Percentiles rank a stretch among this genome's conserved stretches.
These are phyloP conservation scores for Holothuria scabra DNA, from an alignment of 53 echinoderm and acorn worm genomes.

Conservation along the genomic window DNA sequence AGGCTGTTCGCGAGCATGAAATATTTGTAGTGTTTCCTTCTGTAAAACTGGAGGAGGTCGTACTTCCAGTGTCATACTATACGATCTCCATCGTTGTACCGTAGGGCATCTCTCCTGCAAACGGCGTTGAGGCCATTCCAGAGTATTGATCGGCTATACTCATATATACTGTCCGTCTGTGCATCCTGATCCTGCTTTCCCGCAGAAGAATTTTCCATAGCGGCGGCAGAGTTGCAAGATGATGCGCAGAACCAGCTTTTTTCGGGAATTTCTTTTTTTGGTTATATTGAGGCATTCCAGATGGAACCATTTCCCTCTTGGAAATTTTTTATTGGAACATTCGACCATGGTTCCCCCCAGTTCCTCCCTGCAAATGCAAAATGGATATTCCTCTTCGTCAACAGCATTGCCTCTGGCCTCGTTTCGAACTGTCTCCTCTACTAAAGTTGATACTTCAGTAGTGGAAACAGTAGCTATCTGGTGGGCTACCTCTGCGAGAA, in stretches of 20 bases:
- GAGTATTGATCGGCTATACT: not conserved
- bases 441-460: not conserved
- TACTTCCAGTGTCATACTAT: conserved; percentile 13
- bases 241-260: not conserved
- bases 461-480: not conserved
- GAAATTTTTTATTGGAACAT: not conserved
- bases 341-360: conserved; percentile 1
- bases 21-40: not conserved
- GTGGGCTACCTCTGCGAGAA: not conserved
- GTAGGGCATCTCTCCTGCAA: not conserved
- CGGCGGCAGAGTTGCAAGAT: not conserved
- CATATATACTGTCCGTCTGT: not conserved
- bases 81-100: not conserved
- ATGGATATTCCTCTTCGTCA: not conserved
- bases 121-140: not conserved
- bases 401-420: no score
- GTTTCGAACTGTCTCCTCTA: not conserved
- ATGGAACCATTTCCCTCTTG: conserved; percentile 13
- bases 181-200: not conserved
- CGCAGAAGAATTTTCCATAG: no score
- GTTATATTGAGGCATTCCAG: not conserved
- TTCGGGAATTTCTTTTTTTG: not conserved
- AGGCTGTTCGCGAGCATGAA: not conserved
- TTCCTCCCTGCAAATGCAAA: no score
- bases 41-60: not conserved